Evolutionary conservation across 2,113 vertebrate species (phyloP), one percentile per base, ranked within the genome.

Genomic region (Lophius piscatorius): DNA sequence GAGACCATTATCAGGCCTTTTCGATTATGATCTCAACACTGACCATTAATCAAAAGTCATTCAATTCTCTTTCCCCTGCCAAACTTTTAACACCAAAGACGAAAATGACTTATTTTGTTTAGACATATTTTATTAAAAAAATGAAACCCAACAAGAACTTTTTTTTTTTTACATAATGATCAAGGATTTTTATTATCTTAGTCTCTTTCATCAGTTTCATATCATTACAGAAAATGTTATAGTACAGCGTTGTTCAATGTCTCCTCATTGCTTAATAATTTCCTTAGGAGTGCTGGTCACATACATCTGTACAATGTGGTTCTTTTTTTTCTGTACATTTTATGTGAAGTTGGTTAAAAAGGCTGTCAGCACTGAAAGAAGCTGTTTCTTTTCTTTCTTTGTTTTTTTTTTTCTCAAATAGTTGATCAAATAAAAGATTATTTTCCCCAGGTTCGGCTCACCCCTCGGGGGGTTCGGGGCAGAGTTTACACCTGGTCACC

Each of bases 141-240:
- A 90, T 76, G 83, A 90, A 90, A 89, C 73, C 77, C 82, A 86
- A 88, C 85, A 87, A 88, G 82, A 88, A 83, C 62, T 76, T 80
- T 78, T 50, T 83, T 83, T 85, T 18, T 40, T n/a, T 97, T 96
- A 96, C 94, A 98, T 98, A 98, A 97, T 98, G 95, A 96, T 94
- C 94, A 94, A 98, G 94, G 93, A 95, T 92, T 98, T 95, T 95
- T 94, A 91, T 92, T 92, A 90, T 92, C 83, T 86, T 91, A 87
- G 88, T 96, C 95, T 95, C 95, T 97, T 95, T 95, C 93, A 92
- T 97, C 95, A 94, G 94, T 94, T 96, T 97, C 92, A 95, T 97
- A 96, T 99, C 95, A 95, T 98, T 97, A 98, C 97, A 98, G 96
- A 98, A 99, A 99, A 98, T 95, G 94, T 97, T 98, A 98, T 98